phyloP scores from a whole-genome alignment of 2,888 invertebrate species.

The Leucophenga maculata region DNA sequence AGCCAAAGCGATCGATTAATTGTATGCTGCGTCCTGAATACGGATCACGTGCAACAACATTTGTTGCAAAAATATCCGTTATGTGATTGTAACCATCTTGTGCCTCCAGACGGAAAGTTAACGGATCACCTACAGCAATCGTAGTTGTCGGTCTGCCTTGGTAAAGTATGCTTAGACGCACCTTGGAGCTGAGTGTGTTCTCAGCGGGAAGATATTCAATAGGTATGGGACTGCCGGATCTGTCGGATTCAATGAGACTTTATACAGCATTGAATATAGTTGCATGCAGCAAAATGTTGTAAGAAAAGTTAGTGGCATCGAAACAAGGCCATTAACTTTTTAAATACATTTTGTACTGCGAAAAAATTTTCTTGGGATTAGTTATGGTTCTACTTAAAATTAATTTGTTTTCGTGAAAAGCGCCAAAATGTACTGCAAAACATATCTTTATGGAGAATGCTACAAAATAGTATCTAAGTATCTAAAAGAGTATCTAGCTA shows the following conservation, averaged over 20 bases:
- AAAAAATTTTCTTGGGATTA: conserved; percentile 5
- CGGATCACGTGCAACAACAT: conserved; percentile 93
- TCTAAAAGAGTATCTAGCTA: not conserved
- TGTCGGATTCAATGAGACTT: conserved; percentile 76
- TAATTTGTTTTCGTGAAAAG: conserved; percentile 22
- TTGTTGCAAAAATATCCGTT: conserved; percentile 92
- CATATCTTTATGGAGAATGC: not conserved
- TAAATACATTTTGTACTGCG: conserved; percentile 7
- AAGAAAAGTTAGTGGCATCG: not conserved
- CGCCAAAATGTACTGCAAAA: conserved; percentile 1
- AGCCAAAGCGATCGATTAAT: conserved; percentile 90
- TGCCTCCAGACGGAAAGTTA: conserved; percentile 90
- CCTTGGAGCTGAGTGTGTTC: conserved; percentile 90
- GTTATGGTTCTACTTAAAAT: conserved; percentile 35
- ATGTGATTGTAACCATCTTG: conserved; percentile 91
- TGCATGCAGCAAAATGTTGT: conserved; percentile 41
- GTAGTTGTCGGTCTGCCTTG: conserved; percentile 93
- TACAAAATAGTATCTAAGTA: too few relatives aligned
- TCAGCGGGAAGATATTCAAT: conserved; percentile 94
- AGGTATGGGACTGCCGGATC: conserved; percentile 92
- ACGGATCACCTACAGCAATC: conserved; percentile 92
- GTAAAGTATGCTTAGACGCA: conserved; percentile 86
- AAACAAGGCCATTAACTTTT: not conserved
- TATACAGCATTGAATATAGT: conserved; percentile 58
- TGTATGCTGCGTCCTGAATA: conserved; percentile 92